These are phyloP conservation scores for Calameuta pallipes DNA, from an alignment of 2,888 invertebrate species.

Conservation along the genomic window DNA sequence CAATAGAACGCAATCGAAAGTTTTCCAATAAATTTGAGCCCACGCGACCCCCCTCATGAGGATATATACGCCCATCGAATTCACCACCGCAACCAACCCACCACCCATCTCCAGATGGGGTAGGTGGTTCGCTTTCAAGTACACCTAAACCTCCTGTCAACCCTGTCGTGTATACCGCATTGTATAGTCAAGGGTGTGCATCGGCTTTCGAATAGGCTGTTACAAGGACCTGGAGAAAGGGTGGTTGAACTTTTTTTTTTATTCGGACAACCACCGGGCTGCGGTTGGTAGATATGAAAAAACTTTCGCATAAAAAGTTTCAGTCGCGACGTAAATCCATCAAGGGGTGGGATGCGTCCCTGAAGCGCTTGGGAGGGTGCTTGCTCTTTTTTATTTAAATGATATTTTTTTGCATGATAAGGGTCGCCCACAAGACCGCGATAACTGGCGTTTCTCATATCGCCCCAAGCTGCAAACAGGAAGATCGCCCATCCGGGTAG, in stretches of 20 bases:
- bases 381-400: slow-evolving; percentile 5
- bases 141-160: not conserved
- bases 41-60: not conserved
- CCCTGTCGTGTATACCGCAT: not conserved
- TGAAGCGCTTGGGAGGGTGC: not conserved
- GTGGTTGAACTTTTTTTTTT: not conserved
- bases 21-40: slow-evolving; percentile 10
- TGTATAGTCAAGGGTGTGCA: not conserved
- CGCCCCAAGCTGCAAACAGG: not conserved
- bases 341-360: slow-evolving; percentile 5
- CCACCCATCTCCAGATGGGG: not conserved
- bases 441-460: slow-evolving; percentile 7
- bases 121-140: not conserved
- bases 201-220: not conserved
- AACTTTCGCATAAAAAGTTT: slow-evolving; percentile 17
- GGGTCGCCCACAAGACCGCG: not conserved
- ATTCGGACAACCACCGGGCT: slow-evolving; percentile 1
- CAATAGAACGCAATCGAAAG: slow-evolving; percentile 11
- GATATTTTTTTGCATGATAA: slow-evolving; percentile 5
- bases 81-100: not conserved
- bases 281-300: slow-evolving; percentile 14
- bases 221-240: not conserved
- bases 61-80: not conserved
- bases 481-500: not conserved
- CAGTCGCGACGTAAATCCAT: not conserved